These are phyloP conservation scores for Dicrurus megarhynchus DNA, from an alignment of 2,113 vertebrate species.

Conservation along the genomic window DNA sequence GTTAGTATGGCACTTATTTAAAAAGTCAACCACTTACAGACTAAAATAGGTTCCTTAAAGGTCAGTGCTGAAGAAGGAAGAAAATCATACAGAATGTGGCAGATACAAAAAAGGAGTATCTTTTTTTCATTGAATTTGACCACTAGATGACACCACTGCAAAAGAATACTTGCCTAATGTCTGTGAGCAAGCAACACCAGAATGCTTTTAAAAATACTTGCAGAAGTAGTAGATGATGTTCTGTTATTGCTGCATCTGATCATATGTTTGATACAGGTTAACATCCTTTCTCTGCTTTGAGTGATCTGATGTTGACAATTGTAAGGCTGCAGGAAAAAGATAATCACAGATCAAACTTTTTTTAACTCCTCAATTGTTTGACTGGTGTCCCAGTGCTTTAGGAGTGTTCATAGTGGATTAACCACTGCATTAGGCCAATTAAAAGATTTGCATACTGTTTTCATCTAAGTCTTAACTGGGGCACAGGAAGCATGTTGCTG, in stretches of 20 bases:
- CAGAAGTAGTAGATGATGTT: background rate
- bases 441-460: constrained; percentile 23
- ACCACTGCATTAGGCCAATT: constrained; percentile 11
- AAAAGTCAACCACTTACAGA: background rate
- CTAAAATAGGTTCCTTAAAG: background rate
- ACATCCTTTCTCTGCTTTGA: background rate
- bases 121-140: background rate
- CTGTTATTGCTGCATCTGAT: background rate
- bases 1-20: background rate
- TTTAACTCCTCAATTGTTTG: background rate
- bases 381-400: background rate
- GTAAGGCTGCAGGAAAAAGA: background rate
- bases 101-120: background rate
- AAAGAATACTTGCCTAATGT: background rate
- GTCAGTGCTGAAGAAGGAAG: background rate
- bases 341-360: background rate
- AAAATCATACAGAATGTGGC: background rate
- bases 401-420: constrained; percentile 1
- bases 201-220: background rate
- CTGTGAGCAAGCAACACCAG: background rate
- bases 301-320: background rate
- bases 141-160: constrained; percentile 56
- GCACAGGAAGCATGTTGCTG: background rate
- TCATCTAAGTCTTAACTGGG: background rate
- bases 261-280: background rate